A percentile compares a stretch with the other conserved stretches of the same genome.
Conservation (phyloP, 2,113 vertebrate species). For the Psammodynastes pulverulentus region DNA sequence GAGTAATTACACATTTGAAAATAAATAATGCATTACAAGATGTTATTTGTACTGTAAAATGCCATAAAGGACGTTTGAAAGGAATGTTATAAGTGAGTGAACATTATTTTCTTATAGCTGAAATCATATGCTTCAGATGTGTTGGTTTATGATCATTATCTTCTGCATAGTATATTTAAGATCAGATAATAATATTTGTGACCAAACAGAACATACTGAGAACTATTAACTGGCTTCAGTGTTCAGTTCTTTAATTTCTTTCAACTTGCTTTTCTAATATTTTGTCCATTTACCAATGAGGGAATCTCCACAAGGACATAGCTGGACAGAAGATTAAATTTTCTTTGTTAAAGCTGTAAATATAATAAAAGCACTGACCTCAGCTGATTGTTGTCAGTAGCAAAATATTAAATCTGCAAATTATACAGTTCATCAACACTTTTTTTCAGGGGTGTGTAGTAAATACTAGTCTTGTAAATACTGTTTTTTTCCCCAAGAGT, state of each 20-base stretch:
- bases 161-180: not conserved
- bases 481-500: not conserved
- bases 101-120: not conserved
- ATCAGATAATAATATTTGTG: not conserved
- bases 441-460: not conserved
- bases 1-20: not conserved
- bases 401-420: slow-evolving; percentile 28
- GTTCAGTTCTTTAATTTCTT: not conserved
- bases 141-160: not conserved
- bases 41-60: not conserved
- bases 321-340: not conserved
- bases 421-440: not conserved
- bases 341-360: not conserved
- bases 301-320: not conserved
- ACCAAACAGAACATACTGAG: not conserved
- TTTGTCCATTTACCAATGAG: not conserved
- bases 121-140: not conserved
- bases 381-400: slow-evolving; percentile 32
- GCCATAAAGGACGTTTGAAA: not conserved
- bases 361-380: not conserved
- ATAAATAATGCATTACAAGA: not conserved
- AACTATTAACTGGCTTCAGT: not conserved
- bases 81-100: not conserved
- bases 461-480: not conserved
- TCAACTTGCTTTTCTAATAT: not conserved